Percentiles rank a stretch among this genome's conserved stretches.
phyloP scores from a whole-genome alignment of 2,113 vertebrate genomes.

The Suncus etruscus region DNA sequence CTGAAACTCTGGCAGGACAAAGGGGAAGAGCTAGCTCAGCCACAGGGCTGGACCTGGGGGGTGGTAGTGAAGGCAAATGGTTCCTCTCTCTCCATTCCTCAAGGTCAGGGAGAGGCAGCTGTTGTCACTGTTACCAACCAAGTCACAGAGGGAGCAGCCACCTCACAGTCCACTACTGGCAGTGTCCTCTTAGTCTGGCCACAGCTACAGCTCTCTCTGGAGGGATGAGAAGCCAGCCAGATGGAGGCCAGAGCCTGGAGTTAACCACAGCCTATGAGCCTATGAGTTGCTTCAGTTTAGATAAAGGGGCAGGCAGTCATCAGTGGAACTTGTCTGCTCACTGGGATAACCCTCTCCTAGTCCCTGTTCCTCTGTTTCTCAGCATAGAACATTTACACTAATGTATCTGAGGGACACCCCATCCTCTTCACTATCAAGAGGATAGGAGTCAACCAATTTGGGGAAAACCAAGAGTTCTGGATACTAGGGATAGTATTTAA shows the following conservation, averaged over 20 bases:
- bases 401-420: background rate
- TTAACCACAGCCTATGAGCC: background rate
- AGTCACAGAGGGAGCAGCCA: background rate
- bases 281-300: background rate
- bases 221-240: accelerated
- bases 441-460: background rate
- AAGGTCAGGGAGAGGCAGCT: background rate
- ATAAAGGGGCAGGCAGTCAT: no score
- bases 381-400: accelerated
- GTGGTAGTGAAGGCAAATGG: background rate
- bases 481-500: background rate
- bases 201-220: background rate
- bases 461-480: background rate
- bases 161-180: background rate
- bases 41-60: no score
- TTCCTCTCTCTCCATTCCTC: background rate
- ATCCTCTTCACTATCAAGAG: no score
- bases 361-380: background rate
- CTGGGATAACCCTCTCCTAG: no score
- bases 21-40: no score
- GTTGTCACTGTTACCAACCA: background rate
- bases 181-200: background rate
- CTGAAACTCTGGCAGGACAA: no score
- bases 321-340: background rate
- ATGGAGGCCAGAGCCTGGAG: background rate